phyloP scores from a whole-genome alignment of 2,888 invertebrate species.

The Macrosoma leucophasiata region DNA sequence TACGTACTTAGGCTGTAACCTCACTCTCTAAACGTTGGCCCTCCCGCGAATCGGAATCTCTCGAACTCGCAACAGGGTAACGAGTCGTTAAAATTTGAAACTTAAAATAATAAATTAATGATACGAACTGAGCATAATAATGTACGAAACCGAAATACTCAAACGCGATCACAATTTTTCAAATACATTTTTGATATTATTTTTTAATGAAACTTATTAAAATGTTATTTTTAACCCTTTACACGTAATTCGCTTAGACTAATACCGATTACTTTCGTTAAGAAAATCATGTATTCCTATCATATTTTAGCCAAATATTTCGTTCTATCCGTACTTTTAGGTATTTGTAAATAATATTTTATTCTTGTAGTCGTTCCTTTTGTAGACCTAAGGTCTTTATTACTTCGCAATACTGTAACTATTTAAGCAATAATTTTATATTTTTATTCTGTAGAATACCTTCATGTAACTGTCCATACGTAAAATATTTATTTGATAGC shows the following conservation, averaged over 20 bases:
- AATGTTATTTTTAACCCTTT: slow-evolving; percentile 41
- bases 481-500: no score
- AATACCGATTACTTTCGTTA: slow-evolving; percentile 38
- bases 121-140: slow-evolving; percentile 50
- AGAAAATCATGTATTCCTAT: slow-evolving; percentile 59
- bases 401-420: slow-evolving; percentile 69
- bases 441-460: slow-evolving; percentile 31
- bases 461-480: no score
- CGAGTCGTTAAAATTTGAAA: slow-evolving; percentile 48
- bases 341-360: slow-evolving; percentile 69
- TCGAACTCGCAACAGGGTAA: slow-evolving; percentile 64
- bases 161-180: slow-evolving; percentile 57
- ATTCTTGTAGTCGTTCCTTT: slow-evolving; percentile 67
- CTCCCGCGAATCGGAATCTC: slow-evolving; percentile 45
- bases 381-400: slow-evolving; percentile 65
- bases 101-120: slow-evolving; percentile 38
- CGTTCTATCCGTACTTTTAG: slow-evolving; percentile 57
- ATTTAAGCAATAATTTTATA: slow-evolving; percentile 70
- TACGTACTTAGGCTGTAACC: slow-evolving; percentile 43
- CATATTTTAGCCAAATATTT: slow-evolving; percentile 73
- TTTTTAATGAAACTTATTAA: slow-evolving; percentile 38
- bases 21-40: slow-evolving; percentile 32
- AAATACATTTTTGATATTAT: slow-evolving; percentile 45
- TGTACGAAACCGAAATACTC: slow-evolving; percentile 58
- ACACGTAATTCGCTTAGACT: slow-evolving; percentile 43